These are phyloP conservation scores for Iphiclides podalirius DNA, from an alignment of 2,888 invertebrate genomes.

Conservation along the genomic window DNA sequence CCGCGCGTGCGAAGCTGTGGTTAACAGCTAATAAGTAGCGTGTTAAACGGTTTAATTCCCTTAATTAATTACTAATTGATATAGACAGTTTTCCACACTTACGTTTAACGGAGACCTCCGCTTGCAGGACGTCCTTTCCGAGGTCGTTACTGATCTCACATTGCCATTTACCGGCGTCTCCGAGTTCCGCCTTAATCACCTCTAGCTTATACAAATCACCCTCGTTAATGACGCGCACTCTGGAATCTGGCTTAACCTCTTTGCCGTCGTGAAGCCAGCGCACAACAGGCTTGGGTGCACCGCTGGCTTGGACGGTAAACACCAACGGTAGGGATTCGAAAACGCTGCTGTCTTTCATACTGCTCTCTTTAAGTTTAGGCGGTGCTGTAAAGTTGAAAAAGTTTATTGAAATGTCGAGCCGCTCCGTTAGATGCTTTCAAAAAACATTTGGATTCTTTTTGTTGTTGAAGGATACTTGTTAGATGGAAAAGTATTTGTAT, in stretches of 20 bases:
- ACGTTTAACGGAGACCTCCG: constrained; percentile 87
- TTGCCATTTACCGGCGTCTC: constrained; percentile 91
- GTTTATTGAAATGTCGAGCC: constrained; percentile 3
- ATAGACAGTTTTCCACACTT: no score
- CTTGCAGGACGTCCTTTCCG: constrained; percentile 88
- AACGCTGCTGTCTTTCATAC: constrained; percentile 85
- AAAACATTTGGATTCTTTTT: no score
- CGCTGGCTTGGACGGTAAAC: constrained; percentile 88
- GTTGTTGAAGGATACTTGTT: no score
- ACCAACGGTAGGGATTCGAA: constrained; percentile 90
- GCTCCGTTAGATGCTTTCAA: no score
- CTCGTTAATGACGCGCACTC: constrained; percentile 82
- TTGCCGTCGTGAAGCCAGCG: constrained; percentile 90
- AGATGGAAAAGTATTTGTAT: no score
- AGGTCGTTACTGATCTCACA: constrained; percentile 90
- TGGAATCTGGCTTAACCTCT: constrained; percentile 83
- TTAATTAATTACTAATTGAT: no score
- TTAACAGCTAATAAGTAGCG: no score
- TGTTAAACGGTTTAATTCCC: no score
- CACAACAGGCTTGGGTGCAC: constrained; percentile 87
- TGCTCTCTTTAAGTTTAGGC: constrained; percentile 86
- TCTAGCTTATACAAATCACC: constrained; percentile 87
- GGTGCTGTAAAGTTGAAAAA: constrained; percentile 73
- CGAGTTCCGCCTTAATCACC: constrained; percentile 83
- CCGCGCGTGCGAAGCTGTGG: no score